Evolutionary conservation across 1,140 invertebrate genomes (phyloP).

Genomic region (Platyura marginata): DNA sequence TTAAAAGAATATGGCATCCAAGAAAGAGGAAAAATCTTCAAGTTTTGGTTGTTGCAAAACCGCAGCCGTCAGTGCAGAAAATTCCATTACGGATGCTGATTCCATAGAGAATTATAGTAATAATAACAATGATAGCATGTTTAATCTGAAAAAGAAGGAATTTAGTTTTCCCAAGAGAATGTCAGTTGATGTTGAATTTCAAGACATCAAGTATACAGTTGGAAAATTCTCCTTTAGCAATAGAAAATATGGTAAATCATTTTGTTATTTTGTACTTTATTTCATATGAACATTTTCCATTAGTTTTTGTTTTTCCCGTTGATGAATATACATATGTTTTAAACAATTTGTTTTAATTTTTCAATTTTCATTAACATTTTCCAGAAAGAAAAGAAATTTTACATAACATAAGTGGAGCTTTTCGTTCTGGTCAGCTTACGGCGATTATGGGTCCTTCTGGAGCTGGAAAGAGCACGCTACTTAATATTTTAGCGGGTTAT

Average conservation of each 20-base stretch:
- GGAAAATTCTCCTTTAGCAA: slow-evolving; percentile 23
- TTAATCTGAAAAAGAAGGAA: too few relatives aligned
- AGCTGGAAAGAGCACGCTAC: slow-evolving; percentile 75
- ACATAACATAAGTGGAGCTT: slow-evolving; percentile 13
- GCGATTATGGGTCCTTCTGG: slow-evolving; percentile 72
- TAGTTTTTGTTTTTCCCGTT: too few relatives aligned
- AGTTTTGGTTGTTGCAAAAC: neutral
- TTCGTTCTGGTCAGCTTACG: slow-evolving; percentile 35
- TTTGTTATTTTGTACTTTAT: too few relatives aligned
- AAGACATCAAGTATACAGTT: slow-evolving; percentile 38
- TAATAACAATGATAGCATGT: too few relatives aligned
- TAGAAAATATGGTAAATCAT: slow-evolving; percentile 19
- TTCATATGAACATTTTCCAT: too few relatives aligned
- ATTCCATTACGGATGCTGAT: neutral
- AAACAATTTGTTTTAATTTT: neutral
- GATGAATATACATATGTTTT: neutral
- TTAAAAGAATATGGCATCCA: neutral
- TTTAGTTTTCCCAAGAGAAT: slow-evolving; percentile 20
- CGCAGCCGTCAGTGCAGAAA: neutral
- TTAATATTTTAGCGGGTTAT: slow-evolving; percentile 72
- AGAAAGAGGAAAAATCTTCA: neutral
- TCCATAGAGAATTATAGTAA: too few relatives aligned
- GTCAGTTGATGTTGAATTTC: slow-evolving; percentile 43
- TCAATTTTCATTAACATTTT: slow-evolving; percentile 7
- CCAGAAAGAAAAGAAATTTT: slow-evolving; percentile 23